Conservation (phyloP, 2,888 invertebrate genomes). For the Gandaritis pyraliata region DNA sequence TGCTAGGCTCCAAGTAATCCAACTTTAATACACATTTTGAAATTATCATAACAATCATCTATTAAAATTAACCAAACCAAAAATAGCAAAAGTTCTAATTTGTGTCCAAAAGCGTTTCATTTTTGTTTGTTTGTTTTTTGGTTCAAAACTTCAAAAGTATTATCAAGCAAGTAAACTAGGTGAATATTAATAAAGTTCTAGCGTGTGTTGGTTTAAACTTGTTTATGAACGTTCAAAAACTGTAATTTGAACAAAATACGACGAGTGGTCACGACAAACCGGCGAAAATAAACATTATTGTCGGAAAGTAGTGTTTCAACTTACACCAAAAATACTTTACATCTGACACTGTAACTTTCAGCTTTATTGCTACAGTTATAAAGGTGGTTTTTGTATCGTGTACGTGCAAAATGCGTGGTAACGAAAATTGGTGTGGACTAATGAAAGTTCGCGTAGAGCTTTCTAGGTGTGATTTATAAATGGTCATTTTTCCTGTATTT, state of each 20-base stretch:
- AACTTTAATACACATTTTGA: too few species aligned
- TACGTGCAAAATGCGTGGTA: slow-evolving; percentile 35
- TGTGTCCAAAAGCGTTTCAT: neutral
- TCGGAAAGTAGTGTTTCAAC: slow-evolving; percentile 31
- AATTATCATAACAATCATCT: too few species aligned
- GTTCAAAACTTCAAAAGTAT: slow-evolving; percentile 16
- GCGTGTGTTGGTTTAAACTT: slow-evolving; percentile 34
- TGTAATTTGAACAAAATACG: slow-evolving; percentile 40
- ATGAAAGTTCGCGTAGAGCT: slow-evolving; percentile 51
- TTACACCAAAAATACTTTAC: slow-evolving; percentile 13
- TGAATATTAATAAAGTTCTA: slow-evolving; percentile 34
- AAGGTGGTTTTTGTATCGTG: slow-evolving; percentile 20
- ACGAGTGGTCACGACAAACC: slow-evolving; percentile 37
- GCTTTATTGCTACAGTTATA: slow-evolving; percentile 19
- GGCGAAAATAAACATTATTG: slow-evolving; percentile 32
- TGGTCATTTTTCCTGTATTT: slow-evolving; percentile 46
- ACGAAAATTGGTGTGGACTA: slow-evolving; percentile 47
- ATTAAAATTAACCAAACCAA: too few species aligned
- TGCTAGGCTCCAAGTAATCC: too few species aligned
- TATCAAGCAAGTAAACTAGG: slow-evolving; percentile 30
- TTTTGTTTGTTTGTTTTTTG: slow-evolving; percentile 3
- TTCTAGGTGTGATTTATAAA: slow-evolving; percentile 52
- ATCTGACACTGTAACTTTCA: slow-evolving; percentile 4
- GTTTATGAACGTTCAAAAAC: slow-evolving; percentile 38
- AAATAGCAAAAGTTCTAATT: too few species aligned